Conservation (phyloP, 2,113 vertebrate genomes). For the Toxotes chatareus region DNA sequence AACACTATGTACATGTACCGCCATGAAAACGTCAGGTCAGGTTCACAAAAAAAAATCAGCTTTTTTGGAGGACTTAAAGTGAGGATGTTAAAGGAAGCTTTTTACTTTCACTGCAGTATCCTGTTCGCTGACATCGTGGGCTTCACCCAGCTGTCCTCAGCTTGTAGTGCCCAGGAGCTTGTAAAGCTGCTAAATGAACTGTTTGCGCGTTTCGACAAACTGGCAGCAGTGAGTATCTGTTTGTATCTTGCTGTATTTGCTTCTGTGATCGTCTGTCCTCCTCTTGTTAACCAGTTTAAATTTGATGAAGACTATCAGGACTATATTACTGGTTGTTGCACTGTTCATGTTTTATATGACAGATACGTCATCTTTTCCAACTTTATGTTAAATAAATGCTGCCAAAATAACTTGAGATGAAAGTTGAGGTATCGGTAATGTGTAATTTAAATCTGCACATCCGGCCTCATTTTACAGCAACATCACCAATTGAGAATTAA, state of each 20-base stretch:
- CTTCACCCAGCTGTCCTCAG: constrained; percentile 95
- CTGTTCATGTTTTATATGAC: not conserved
- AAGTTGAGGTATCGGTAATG: not conserved
- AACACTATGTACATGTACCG: constrained; percentile 99
- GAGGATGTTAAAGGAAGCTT: too few relatives aligned
- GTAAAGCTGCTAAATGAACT: constrained; percentile 96
- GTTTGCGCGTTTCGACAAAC: constrained; percentile 94
- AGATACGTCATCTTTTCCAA: not conserved
- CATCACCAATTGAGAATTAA: constrained; percentile 95
- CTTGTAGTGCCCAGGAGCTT: constrained; percentile 94
- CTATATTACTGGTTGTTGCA: not conserved
- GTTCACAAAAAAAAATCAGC: not conserved
- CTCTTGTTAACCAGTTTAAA: not conserved
- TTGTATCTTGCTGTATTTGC: not conserved
- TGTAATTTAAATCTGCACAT: not conserved
- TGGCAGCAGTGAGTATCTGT: constrained; percentile 89
- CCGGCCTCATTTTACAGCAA: constrained; percentile 79
- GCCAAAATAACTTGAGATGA: not conserved
- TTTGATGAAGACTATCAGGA: not conserved
- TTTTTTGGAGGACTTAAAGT: not conserved
- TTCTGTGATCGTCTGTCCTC: not conserved
- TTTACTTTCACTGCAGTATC: constrained; percentile 85
- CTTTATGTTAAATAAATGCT: too few relatives aligned
- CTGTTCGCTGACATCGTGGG: constrained; percentile 97
- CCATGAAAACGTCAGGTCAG: constrained; percentile 96